Evolutionary conservation across 2,888 invertebrate genomes (phyloP).

Genomic region (Tenthredo notha): DNA sequence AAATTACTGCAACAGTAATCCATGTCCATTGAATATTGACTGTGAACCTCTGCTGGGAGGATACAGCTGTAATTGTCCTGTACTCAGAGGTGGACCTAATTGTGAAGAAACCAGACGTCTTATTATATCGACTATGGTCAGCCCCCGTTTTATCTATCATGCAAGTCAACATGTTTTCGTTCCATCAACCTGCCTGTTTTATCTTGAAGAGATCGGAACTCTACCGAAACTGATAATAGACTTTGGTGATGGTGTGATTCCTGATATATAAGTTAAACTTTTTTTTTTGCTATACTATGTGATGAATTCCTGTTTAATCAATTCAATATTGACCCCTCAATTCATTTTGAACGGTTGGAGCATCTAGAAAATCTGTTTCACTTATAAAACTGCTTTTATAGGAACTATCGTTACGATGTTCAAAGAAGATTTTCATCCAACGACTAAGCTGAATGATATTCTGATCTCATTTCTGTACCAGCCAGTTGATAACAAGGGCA

Average conservation of each 20-base stretch:
- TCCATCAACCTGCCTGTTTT: conserved; percentile 45
- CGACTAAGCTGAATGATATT: conserved; percentile 36
- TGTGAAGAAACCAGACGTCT: conserved; percentile 30
- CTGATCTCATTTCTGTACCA: conserved; percentile 41
- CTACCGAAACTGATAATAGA: conserved; percentile 33
- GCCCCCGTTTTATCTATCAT: conserved; percentile 36
- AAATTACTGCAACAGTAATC: conserved; percentile 42
- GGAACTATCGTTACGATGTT: conserved; percentile 7
- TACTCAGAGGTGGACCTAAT: conserved; percentile 21
- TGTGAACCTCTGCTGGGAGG: conserved; percentile 41
- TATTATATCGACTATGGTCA: background rate
- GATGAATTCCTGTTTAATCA: background rate
- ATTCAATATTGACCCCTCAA: background rate
- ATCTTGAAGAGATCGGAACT: conserved; percentile 18
- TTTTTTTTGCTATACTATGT: background rate
- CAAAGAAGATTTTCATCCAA: conserved; percentile 36
- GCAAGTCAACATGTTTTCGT: conserved; percentile 39
- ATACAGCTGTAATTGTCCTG: conserved; percentile 47
- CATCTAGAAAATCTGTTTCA: background rate
- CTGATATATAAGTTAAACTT: background rate
- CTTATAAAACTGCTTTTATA: background rate
- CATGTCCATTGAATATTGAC: conserved; percentile 33
- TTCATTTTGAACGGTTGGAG: background rate
- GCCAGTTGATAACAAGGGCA: conserved; percentile 14
- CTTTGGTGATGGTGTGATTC: conserved; percentile 48